Percentiles rank a stretch among this genome's conserved stretches.
These are phyloP conservation scores for Clarias pachynema DNA, from an alignment of 2,797 vertebrate species.

Conservation along the genomic window DNA sequence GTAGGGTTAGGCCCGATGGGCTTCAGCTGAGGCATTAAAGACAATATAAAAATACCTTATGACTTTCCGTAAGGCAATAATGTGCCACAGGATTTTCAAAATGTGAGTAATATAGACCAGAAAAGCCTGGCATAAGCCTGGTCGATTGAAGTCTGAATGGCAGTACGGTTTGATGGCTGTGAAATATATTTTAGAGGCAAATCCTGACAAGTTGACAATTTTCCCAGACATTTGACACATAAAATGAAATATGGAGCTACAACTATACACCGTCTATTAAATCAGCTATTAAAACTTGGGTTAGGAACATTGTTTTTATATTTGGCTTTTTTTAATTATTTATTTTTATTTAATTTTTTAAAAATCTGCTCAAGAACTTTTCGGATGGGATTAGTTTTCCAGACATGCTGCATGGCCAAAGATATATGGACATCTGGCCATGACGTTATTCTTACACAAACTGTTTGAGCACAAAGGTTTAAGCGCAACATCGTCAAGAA, in stretches of 20 bases:
- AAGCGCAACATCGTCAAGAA: neutral
- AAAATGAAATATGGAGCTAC: neutral
- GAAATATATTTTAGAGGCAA: conserved; percentile 12
- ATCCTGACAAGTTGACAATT: neutral
- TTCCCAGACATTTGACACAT: conserved; percentile 21
- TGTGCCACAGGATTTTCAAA: conserved; percentile 43
- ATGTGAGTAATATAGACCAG: conserved; percentile 44
- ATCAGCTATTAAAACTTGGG: neutral
- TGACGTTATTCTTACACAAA: neutral
- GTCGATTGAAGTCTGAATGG: conserved; percentile 20
- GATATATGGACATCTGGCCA: neutral
- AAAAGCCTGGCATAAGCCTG: conserved; percentile 31
- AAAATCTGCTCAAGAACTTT: neutral
- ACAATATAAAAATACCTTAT: conserved; percentile 48
- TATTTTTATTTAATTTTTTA: neutral
- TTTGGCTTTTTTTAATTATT: neutral
- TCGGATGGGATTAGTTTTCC: neutral
- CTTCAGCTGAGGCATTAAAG: conserved; percentile 49
- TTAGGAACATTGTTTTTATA: neutral
- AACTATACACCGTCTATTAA: neutral
- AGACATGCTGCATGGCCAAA: neutral
- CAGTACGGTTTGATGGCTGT: neutral
- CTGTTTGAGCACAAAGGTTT: neutral
- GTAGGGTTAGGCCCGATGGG: conserved; percentile 38
- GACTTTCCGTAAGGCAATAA: conserved; percentile 50